phyloP scores from a whole-genome alignment of 2,888 invertebrate species.

The Emmelina monodactyla region DNA sequence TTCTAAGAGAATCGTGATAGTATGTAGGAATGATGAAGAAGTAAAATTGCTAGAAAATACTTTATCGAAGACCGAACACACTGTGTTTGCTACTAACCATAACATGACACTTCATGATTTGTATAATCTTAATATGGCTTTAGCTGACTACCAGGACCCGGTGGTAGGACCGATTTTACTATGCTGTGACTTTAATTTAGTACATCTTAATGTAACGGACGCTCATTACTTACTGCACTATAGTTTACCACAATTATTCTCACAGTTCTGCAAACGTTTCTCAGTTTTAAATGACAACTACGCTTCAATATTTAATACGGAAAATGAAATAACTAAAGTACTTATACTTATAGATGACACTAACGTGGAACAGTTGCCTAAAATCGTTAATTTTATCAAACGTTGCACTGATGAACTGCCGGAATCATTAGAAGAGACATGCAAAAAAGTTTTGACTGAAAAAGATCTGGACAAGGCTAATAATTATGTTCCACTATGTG shows the following conservation, averaged over 20 bases:
- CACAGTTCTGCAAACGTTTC: constrained; percentile 75
- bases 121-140: constrained; percentile 37
- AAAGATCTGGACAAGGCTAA: constrained; percentile 50
- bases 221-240: constrained; percentile 76
- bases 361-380: constrained; percentile 67
- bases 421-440: constrained; percentile 30
- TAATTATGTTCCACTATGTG: constrained; percentile 60
- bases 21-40: constrained; percentile 68
- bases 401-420: constrained; percentile 45
- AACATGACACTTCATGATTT: constrained; percentile 44
- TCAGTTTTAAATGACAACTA: constrained; percentile 71
- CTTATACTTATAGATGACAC: constrained; percentile 67
- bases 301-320: constrained; percentile 34
- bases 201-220: constrained; percentile 69
- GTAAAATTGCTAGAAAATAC: constrained; percentile 41
- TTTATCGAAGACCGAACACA: constrained; percentile 24
- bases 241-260: constrained; percentile 71
- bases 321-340: constrained; percentile 33
- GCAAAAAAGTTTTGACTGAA: constrained; percentile 30
- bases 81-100: constrained; percentile 34
- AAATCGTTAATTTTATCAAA: constrained; percentile 67
- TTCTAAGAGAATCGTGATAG: constrained; percentile 65
- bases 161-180: constrained; percentile 62
- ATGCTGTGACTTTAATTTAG: constrained; percentile 73
- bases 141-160: constrained; percentile 45